Conservation (phyloP, 2,797 vertebrate genomes). For the Sebastiscus albofasciatus region DNA sequence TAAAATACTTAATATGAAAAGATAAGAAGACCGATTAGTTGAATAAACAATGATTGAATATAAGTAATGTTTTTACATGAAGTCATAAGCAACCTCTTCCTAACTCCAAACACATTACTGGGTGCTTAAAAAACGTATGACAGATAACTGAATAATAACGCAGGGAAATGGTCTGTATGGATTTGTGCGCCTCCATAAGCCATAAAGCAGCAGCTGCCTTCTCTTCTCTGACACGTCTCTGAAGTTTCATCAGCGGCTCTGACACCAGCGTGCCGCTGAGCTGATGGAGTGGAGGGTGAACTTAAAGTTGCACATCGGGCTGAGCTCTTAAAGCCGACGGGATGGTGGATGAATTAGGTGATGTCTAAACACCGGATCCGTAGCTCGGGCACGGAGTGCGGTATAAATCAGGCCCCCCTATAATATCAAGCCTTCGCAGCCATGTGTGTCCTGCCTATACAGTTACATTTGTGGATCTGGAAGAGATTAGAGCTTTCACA, state of each 20-base stretch:
- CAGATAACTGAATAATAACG: slow-evolving; percentile 29
- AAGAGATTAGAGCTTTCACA: slow-evolving; percentile 63
- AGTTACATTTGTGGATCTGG: slow-evolving; percentile 72
- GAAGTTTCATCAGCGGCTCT: slow-evolving; percentile 48
- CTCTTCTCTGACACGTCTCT: slow-evolving; percentile 41
- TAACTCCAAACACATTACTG: slow-evolving; percentile 20
- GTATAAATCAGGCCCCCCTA: slow-evolving; percentile 60
- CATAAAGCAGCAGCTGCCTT: slow-evolving; percentile 62
- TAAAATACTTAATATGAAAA: slow-evolving; percentile 12
- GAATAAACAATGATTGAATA: slow-evolving; percentile 21
- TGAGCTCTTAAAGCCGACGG: slow-evolving; percentile 42
- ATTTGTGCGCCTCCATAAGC: slow-evolving; percentile 36
- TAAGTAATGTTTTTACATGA: slow-evolving; percentile 8
- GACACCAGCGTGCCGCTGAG: slow-evolving; percentile 48
- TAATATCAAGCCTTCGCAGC: slow-evolving; percentile 35
- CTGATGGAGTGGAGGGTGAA: slow-evolving; percentile 48
- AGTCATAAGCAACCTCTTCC: neutral
- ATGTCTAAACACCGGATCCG: slow-evolving; percentile 60
- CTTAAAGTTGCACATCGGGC: slow-evolving; percentile 36
- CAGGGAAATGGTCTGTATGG: slow-evolving; percentile 36
- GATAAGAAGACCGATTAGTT: slow-evolving; percentile 9
- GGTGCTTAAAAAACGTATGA: slow-evolving; percentile 24
- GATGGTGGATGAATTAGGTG: slow-evolving; percentile 68
- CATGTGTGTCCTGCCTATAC: slow-evolving; percentile 50
- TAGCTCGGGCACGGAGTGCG: slow-evolving; percentile 41